Conservation (phyloP, 2,888 invertebrate species). For the Nasonovia ribisnigri region DNA sequence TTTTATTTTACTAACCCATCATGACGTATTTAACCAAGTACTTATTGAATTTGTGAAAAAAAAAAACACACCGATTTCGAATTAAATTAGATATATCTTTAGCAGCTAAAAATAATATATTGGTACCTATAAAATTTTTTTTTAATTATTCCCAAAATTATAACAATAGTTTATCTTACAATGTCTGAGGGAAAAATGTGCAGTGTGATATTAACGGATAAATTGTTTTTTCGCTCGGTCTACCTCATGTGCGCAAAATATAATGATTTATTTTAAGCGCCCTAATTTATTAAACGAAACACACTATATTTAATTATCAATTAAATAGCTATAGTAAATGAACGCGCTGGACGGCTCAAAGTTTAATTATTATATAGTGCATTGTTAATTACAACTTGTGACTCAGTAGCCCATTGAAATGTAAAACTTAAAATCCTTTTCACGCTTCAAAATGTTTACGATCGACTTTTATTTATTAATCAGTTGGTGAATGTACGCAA, state of each 20-base stretch:
- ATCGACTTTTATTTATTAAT: slow-evolving; percentile 13
- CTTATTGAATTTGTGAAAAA: background rate
- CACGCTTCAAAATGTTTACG: slow-evolving; percentile 19
- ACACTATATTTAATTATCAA: slow-evolving; percentile 20
- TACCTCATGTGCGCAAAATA: slow-evolving; percentile 66
- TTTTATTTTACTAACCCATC: background rate
- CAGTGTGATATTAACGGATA: background rate
- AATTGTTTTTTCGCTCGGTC: background rate
- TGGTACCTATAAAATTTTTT: background rate
- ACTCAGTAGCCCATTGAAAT: background rate
- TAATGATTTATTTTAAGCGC: background rate
- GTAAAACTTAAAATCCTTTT: slow-evolving; percentile 35
- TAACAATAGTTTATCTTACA: background rate
- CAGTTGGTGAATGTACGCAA: background rate
- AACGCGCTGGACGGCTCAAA: background rate
- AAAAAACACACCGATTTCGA: background rate
- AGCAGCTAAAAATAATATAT: background rate
- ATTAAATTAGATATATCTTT: background rate
- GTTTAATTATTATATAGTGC: background rate
- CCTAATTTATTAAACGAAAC: background rate
- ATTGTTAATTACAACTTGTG: background rate
- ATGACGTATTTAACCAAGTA: background rate
- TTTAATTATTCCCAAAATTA: background rate
- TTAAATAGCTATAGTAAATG: background rate
- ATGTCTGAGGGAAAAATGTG: background rate